Conservation (phyloP, 2,797 vertebrate species). For the Gambelia wislizenii region DNA sequence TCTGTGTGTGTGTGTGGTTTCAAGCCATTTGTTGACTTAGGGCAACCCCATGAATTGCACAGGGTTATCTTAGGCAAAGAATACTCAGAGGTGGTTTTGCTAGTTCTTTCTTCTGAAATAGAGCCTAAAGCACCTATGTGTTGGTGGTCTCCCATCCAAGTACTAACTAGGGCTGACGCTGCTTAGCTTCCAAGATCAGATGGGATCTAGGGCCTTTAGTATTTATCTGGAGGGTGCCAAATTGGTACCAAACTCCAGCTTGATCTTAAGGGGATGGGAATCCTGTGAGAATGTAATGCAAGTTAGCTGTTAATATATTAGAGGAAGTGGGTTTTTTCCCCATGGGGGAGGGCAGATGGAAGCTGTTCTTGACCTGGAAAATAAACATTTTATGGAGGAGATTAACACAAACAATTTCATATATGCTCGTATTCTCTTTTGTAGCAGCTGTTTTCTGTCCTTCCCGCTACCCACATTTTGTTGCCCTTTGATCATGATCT, state of each 20-base stretch:
- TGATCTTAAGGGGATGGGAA: constrained; percentile 46
- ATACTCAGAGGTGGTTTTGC: no score
- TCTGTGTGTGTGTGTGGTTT: no score
- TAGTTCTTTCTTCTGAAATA: no score
- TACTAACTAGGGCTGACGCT: no score
- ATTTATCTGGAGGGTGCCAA: no score
- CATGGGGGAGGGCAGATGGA: constrained; percentile 18
- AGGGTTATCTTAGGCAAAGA: no score
- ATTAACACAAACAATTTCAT: background rate
- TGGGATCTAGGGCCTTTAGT: no score
- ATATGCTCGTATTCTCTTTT: background rate
- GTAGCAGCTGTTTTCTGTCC: constrained; percentile 18
- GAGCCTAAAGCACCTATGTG: no score
- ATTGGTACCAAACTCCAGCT: constrained; percentile 10
- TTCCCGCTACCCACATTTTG: constrained; percentile 18
- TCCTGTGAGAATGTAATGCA: background rate
- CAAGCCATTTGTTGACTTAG: no score
- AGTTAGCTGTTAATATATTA: constrained; percentile 24
- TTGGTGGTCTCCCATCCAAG: no score
- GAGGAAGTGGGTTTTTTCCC: background rate
- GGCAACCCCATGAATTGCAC: no score
- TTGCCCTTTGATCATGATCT: constrained; percentile 35
- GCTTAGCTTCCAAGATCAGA: no score
- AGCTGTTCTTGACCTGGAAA: constrained; percentile 25
- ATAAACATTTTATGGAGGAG: background rate